Evolutionary conservation across 2,113 vertebrate species (phyloP), one percentile per base, ranked within the genome.

Genomic region (Oxyruncus cristatus): DNA sequence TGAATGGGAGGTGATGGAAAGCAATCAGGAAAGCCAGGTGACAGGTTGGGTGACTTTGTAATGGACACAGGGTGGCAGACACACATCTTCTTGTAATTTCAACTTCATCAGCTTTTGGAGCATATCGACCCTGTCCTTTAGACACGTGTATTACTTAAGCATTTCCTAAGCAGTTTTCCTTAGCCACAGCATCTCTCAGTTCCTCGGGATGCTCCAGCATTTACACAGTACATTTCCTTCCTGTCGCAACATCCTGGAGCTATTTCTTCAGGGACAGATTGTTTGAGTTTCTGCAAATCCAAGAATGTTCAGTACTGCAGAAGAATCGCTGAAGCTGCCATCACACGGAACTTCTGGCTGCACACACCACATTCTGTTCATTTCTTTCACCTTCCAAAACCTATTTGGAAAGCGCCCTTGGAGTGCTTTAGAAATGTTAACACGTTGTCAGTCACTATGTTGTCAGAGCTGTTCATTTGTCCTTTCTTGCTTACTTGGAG

Each of bases 401-500:
- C 88, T 82, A 32, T 88, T 93, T 82, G 87, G 92, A 97, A 93
- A 70, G 89, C 33, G 11, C 63, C 62, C 94, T 76, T 24, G 88
- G 78, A 92, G 67, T 49, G 71, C 85, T 93, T 91, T 85, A 76
- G 26, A 88, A 92, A 93, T 3, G 92, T 97, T 93, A 90, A 59
- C 95, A 90, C 72, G 0, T 94, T 93, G 90, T 96, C 95, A 97
- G 88, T 93, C 90, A 95, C 50, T 44, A 30, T 91, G 95, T 79
- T 96, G 91, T 95, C 94, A 97, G 91, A 95, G 65, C 93, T 95
- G 91, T 91, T 95, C 94, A 95, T 95, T 96, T 96, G 74, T 92
- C 95, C 92, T 94, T 91, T 89, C 86, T 89, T 91, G 91, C 93
- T 74, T 93, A 20, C 65, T 89, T 61, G 73, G 56, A 97, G 82